A percentile compares a stretch with the other conserved stretches of the same genome.
Conservation (phyloP, 2,113 vertebrate species). For the Gopherus flavomarginatus region DNA sequence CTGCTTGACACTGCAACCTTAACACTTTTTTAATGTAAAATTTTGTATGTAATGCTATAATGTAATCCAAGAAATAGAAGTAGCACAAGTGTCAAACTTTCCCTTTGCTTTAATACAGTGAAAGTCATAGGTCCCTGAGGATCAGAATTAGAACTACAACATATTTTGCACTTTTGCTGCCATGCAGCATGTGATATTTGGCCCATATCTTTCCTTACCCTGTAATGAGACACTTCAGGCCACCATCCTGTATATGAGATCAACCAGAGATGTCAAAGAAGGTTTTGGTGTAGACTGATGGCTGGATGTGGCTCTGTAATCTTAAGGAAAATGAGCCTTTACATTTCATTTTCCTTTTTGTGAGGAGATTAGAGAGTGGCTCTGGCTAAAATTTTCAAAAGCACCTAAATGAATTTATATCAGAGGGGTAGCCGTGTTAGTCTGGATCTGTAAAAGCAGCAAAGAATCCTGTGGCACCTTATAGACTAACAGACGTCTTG, state of each 20-base stretch:
- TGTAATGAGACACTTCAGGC: background rate
- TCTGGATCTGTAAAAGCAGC: no score
- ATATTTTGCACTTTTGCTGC: background rate
- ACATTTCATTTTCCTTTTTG: no score
- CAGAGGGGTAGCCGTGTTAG: no score
- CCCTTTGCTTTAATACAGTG: background rate
- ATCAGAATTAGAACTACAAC: background rate
- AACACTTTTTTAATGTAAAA: background rate
- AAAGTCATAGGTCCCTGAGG: background rate
- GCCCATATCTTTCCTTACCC: background rate
- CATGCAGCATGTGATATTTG: background rate
- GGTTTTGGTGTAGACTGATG: background rate
- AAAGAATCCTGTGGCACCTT: no score
- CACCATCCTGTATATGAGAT: background rate
- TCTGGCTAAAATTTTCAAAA: background rate
- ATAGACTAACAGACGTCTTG: no score
- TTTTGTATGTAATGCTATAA: background rate
- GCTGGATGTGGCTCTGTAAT: background rate
- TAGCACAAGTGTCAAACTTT: background rate
- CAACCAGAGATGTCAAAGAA: no score
- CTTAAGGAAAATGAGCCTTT: background rate
- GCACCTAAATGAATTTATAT: background rate
- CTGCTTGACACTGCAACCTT: background rate
- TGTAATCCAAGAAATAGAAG: background rate
- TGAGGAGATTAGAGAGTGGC: background rate